A percentile compares a stretch with the other conserved stretches of the same genome.
phyloP scores from a whole-genome alignment of 2,113 vertebrate species.

The Eretmochelys imbricata region DNA sequence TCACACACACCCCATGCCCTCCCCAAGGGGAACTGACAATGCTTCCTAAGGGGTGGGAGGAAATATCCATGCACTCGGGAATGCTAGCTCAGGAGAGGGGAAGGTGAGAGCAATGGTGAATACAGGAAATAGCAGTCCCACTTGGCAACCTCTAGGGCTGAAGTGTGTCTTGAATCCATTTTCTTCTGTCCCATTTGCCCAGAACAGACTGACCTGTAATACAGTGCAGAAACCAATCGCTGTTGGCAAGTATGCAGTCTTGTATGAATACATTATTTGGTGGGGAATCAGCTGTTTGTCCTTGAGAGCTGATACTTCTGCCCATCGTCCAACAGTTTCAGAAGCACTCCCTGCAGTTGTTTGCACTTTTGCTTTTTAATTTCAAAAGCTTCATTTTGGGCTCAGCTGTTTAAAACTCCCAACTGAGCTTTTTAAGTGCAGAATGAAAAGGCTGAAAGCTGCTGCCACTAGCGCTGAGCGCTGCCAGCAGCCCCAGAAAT shows the following conservation, averaged over 20 bases:
- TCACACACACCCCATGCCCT: background rate
- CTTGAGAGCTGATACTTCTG: background rate
- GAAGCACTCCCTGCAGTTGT: background rate
- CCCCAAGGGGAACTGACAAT: background rate
- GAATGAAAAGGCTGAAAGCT: slow-evolving; percentile 42
- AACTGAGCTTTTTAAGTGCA: slow-evolving; percentile 32
- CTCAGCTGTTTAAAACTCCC: slow-evolving; percentile 3
- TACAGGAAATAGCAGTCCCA: background rate
- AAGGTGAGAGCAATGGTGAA: background rate
- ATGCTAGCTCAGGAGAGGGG: background rate
- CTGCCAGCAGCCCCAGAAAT: background rate
- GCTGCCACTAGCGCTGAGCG: background rate
- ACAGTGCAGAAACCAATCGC: rapidly evolving
- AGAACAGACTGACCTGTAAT: rapidly evolving
- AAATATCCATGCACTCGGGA: background rate
- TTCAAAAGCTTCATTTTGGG: slow-evolving; percentile 40
- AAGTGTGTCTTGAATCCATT: background rate
- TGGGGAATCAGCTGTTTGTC: background rate
- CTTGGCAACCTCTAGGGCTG: background rate
- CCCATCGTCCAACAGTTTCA: background rate
- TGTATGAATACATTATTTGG: background rate
- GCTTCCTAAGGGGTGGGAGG: background rate
- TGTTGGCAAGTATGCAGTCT: background rate
- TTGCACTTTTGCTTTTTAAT: slow-evolving; percentile 17
- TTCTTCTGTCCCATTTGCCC: background rate